These are phyloP conservation scores for Leptinotarsa texana DNA, from an alignment of 1,140 invertebrate species.

Conservation along the genomic window DNA sequence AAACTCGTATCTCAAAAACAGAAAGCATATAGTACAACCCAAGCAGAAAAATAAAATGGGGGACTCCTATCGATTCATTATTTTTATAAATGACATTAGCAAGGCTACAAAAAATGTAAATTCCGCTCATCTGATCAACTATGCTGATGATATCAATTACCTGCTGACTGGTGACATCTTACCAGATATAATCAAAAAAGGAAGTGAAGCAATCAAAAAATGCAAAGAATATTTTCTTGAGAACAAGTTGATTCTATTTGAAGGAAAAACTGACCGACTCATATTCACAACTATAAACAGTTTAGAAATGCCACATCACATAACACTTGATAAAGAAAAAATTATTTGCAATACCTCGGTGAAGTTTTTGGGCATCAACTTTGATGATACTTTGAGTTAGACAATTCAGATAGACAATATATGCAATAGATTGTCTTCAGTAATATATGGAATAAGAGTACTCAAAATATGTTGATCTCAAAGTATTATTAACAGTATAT, in stretches of 20 bases:
- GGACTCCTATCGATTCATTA: background rate
- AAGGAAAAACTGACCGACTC: constrained; percentile 1
- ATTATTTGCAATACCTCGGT: constrained; percentile 8
- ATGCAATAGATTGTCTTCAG: background rate
- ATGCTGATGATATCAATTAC: background rate
- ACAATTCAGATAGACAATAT: constrained; percentile 10
- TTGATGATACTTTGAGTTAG: background rate
- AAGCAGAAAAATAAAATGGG: background rate
- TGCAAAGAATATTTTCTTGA: constrained; percentile 11
- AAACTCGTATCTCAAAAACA: constrained; percentile 5
- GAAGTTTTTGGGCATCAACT: background rate
- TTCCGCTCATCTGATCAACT: background rate
- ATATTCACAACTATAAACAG: background rate
- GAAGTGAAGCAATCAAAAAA: background rate
- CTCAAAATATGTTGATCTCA: too few species aligned
- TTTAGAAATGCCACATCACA: constrained; percentile 4
- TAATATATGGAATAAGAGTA: background rate
- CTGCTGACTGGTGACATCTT: background rate
- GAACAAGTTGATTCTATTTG: constrained; percentile 9
- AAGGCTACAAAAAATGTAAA: background rate
- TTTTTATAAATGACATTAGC: background rate
- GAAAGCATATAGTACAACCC: background rate
- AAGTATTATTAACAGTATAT: too few species aligned
- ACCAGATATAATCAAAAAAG: constrained; percentile 11
- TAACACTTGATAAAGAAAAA: background rate